phyloP scores from a whole-genome alignment of 2,797 vertebrate genomes.

The Peromyscus attwateri region DNA sequence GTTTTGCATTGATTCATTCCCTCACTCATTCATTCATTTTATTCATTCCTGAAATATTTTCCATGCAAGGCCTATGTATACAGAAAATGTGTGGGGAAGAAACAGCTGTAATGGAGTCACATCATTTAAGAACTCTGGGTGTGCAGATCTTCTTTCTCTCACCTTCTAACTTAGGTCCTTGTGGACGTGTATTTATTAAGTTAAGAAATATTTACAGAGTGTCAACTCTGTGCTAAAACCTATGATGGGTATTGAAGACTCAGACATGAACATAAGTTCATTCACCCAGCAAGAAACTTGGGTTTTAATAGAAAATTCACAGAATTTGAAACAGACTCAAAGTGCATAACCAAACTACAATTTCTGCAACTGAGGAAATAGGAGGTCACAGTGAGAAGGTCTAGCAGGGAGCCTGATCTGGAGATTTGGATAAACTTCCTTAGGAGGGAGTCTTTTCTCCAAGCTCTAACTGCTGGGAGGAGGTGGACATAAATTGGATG shows the following conservation, averaged over 20 bases:
- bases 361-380: neutral
- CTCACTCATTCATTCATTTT: neutral
- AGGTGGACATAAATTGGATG: neutral
- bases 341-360: neutral
- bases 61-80: neutral
- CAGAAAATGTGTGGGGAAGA: neutral
- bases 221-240: neutral
- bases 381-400: neutral
- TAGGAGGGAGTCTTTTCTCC: neutral
- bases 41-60: neutral
- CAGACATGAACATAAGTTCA: neutral
- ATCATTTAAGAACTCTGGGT: neutral
- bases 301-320: neutral
- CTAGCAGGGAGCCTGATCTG: neutral
- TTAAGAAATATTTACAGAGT: conserved; percentile 30
- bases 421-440: neutral
- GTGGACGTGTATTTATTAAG: neutral
- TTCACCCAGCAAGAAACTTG: neutral
- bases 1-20: neutral
- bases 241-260: neutral
- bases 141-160: conserved; percentile 10
- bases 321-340: neutral
- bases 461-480: neutral
- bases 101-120: neutral
- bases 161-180: neutral